Percentiles rank a stretch among this genome's conserved stretches.
Conservation (phyloP, 2,797 vertebrate genomes). For the Mormyrops boulengeri region DNA sequence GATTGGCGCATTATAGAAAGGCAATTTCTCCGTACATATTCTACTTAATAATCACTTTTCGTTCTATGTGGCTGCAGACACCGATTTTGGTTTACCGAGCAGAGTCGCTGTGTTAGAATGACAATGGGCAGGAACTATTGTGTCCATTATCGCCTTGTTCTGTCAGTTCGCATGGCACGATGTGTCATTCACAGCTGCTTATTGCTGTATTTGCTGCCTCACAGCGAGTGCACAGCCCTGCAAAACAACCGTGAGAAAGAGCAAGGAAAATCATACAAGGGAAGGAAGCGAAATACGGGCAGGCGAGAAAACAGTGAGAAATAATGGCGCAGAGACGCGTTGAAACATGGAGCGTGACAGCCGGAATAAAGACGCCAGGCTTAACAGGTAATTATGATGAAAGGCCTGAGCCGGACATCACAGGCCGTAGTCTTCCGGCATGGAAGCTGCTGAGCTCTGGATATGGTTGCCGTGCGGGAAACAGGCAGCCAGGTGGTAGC, state of each 20-base stretch:
- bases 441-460: neutral
- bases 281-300: neutral
- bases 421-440: neutral
- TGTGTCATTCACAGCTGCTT: neutral
- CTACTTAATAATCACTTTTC: conserved; percentile 21
- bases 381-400: neutral
- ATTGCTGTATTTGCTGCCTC: neutral
- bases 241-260: neutral
- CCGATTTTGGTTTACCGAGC: conserved; percentile 7
- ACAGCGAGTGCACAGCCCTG: neutral
- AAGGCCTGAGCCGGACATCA: neutral
- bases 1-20: conserved; percentile 9
- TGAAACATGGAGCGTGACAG: neutral
- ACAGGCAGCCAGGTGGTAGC: neutral
- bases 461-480: neutral
- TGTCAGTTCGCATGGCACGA: conserved; percentile 18
- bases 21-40: conserved; percentile 15
- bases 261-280: neutral
- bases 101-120: conserved; percentile 11
- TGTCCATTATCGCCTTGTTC: conserved; percentile 19
- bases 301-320: neutral
- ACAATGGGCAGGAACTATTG: conserved; percentile 16
- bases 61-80: conserved; percentile 19
- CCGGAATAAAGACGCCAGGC: neutral
- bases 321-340: neutral